Evolutionary conservation across 2,797 vertebrate species (phyloP).

Genomic region (Galaxias olidus): DNA sequence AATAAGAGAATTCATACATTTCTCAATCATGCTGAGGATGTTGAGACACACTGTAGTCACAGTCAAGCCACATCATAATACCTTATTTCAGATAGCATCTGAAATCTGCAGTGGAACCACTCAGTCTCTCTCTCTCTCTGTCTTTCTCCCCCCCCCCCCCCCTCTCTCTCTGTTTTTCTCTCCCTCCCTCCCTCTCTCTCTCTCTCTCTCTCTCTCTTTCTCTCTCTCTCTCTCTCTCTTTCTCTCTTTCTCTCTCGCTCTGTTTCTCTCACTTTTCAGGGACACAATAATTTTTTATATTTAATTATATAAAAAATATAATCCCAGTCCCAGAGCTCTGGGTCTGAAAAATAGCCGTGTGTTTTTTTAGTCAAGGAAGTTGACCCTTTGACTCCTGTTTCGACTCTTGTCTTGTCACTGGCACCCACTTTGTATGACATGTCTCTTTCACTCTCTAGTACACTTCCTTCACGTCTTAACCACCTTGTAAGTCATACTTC

Average conservation of each 20-base stretch:
- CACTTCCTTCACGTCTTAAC: constrained; percentile 19
- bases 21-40: no score
- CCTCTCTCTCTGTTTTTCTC: no score
- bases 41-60: background rate
- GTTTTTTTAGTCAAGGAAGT: background rate
- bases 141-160: no score
- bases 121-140: constrained; percentile 7
- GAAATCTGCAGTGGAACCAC: constrained; percentile 45
- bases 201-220: no score
- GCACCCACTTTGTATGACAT: constrained; percentile 23
- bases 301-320: no score
- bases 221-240: no score
- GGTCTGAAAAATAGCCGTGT: background rate
- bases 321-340: constrained; percentile 6
- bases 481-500: constrained; percentile 15
- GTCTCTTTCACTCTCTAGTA: background rate
- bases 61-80: background rate
- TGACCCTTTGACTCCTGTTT: constrained; percentile 33
- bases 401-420: constrained; percentile 14
- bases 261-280: no score
- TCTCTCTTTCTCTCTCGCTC: no score
- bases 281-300: no score
- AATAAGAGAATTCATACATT: no score
- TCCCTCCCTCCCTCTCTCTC: no score
- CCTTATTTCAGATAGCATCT: constrained; percentile 48